phyloP scores from a whole-genome alignment of 1,140 invertebrate genomes.

The Lineus longissimus region DNA sequence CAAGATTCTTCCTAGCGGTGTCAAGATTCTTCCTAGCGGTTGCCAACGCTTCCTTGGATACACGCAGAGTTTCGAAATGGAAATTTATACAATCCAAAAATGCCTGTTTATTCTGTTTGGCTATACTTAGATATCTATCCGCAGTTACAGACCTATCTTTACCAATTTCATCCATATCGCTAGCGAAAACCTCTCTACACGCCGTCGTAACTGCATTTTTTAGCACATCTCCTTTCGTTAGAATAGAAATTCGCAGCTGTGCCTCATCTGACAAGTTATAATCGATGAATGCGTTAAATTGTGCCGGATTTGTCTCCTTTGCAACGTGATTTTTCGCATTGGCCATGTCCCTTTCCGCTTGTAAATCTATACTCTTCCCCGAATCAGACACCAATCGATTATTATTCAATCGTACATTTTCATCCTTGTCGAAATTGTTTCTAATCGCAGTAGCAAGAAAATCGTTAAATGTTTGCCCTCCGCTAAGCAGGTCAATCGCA shows the following conservation, averaged over 20 bases:
- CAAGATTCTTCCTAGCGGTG: no score
- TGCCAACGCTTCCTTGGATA: not conserved
- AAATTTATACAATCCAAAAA: constrained; percentile 1
- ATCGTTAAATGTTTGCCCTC: not conserved
- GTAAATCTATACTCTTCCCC: not conserved
- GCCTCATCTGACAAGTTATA: no score
- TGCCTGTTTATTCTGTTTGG: not conserved
- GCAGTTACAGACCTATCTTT: not conserved
- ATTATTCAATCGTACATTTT: not conserved
- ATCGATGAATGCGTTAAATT: not conserved
- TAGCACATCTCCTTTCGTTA: not conserved
- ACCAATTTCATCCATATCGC: not conserved
- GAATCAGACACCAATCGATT: not conserved
- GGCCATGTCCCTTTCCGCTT: not conserved
- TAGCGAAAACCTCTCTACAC: not conserved
- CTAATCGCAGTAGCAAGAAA: not conserved
- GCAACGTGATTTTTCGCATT: not conserved
- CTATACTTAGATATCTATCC: not conserved
- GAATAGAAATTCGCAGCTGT: not conserved
- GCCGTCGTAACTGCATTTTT: not conserved
- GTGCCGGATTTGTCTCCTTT: not conserved
- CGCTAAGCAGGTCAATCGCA: not conserved
- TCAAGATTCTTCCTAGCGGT: not conserved
- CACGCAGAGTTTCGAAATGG: not conserved
- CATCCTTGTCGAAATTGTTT: not conserved